These are phyloP conservation scores for Benitochromis conjunctus DNA, from an alignment of 2,113 vertebrate species.

Conservation along the genomic window DNA sequence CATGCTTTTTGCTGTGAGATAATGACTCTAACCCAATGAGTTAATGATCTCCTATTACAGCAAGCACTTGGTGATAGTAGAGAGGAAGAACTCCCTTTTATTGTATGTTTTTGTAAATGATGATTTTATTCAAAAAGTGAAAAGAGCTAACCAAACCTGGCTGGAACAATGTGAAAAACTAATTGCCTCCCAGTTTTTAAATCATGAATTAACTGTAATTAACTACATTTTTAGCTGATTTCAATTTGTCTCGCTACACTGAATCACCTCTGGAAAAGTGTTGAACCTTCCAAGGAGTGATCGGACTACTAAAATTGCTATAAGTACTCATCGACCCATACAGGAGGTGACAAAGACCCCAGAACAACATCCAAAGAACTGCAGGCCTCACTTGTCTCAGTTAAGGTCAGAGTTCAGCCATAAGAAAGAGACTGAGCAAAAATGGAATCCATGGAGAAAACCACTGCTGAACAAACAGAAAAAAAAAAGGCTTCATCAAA, in stretches of 20 bases:
- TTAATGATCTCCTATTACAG: neutral
- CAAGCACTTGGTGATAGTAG: neutral
- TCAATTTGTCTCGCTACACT: neutral
- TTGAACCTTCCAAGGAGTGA: neutral
- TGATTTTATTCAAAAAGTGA: neutral
- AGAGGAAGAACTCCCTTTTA: neutral
- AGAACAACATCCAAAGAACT: too few relatives aligned
- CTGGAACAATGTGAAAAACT: neutral
- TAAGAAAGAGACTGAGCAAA: neutral
- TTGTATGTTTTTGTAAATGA: neutral
- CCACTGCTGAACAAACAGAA: accelerated
- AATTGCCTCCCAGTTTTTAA: neutral
- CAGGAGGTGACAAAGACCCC: too few relatives aligned
- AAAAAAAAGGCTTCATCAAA: neutral
- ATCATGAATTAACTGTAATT: neutral
- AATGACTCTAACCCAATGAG: neutral
- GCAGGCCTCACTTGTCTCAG: too few relatives aligned
- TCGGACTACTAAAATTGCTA: too few relatives aligned
- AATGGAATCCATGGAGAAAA: neutral
- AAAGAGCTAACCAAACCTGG: neutral
- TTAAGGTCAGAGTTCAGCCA: neutral
- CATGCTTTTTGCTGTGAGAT: neutral
- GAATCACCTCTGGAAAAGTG: neutral
- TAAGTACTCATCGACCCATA: too few relatives aligned
- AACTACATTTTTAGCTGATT: neutral